Base-by-base conservation (phyloP, 1,140 invertebrate species). In the Dendrolimus punctatus region DNA sequence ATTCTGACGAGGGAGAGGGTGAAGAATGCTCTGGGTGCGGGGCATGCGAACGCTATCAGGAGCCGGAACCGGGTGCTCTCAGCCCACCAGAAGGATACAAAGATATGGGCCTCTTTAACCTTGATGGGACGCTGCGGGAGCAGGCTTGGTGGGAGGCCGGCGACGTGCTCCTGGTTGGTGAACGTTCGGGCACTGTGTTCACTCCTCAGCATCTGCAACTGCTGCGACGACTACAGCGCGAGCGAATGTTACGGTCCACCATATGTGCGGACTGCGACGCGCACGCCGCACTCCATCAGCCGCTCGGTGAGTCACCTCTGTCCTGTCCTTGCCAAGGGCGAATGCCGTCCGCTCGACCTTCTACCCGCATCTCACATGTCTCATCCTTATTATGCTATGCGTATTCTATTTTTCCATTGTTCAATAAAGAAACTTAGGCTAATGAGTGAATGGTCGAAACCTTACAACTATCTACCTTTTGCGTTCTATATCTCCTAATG, bases 31-130 rank as follows among this genome's bases (percentile, higher is more conserved):
- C 93, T 47, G 93, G 92, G 59, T 92, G 93, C 65, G 92, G 93
- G 64, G 82, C 68, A 64, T 89, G 75, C 80, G 80, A 76, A 69
- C 86, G 80, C 58, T 78, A 77, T 62, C 77, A 90, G 66, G 91
- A 92, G 52, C 90, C 91, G 40, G 92, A 93, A 71, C 91, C 92
- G 53, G 93, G 93, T n/a, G 95, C 94, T 4, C 89, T 95, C 5
- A 95, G 94, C 71, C 94, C 94, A 47, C 94, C 94, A 6, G 94
- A 95, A 68, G 94, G 94, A 6, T 95, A 95, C 87, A 95, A 95
- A 80, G 94, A 95, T 69, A 87, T 91, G 83, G 88, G 89, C 36
- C 66, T 90, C 46, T 87, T 87, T 53, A 85, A 85, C 49, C 68
- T 80, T 38, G 85, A 87, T 48, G 85, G 85, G 5, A 87, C 84